A percentile compares a stretch with the other conserved stretches of the same genome.
These are phyloP conservation scores for Drosophila asahinai DNA, from an alignment of 1,140 invertebrate species.

Conservation along the genomic window DNA sequence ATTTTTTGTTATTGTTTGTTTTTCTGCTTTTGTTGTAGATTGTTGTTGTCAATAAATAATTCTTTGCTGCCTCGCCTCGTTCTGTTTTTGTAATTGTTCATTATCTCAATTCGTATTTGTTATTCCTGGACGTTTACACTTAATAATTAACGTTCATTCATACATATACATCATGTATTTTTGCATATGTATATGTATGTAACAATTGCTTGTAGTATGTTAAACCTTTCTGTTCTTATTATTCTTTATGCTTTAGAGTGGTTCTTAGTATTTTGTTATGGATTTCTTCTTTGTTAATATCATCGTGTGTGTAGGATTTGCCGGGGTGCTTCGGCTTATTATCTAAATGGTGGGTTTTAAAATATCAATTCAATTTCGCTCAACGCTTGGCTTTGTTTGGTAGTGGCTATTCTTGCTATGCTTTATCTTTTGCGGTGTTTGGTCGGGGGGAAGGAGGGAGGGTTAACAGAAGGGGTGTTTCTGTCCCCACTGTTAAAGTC, in stretches of 20 bases:
- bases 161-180: conserved; percentile 11
- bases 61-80: conserved; percentile 16
- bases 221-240: conserved; percentile 14
- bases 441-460: conserved; percentile 2
- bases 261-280: not conserved
- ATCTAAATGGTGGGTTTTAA: conserved; percentile 69
- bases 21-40: conserved; percentile 39
- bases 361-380: conserved; percentile 50
- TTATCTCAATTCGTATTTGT: conserved; percentile 32
- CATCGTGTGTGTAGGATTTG: conserved; percentile 1
- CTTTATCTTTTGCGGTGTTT: not conserved
- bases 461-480: no score
- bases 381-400: conserved; percentile 6
- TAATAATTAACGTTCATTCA: conserved; percentile 35
- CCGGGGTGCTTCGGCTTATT: conserved; percentile 40
- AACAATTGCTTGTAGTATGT: conserved; percentile 15
- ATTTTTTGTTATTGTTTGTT: conserved; percentile 17
- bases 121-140: conserved; percentile 71
- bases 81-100: conserved; percentile 14
- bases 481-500: no score
- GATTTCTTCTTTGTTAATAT: not conserved
- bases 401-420: conserved; percentile 1
- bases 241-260: not conserved
- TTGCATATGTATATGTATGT: conserved; percentile 9
- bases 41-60: conserved; percentile 70